Base-by-base conservation (phyloP, 2,113 vertebrate species). In the Gymnocephalus cernua region DNA sequence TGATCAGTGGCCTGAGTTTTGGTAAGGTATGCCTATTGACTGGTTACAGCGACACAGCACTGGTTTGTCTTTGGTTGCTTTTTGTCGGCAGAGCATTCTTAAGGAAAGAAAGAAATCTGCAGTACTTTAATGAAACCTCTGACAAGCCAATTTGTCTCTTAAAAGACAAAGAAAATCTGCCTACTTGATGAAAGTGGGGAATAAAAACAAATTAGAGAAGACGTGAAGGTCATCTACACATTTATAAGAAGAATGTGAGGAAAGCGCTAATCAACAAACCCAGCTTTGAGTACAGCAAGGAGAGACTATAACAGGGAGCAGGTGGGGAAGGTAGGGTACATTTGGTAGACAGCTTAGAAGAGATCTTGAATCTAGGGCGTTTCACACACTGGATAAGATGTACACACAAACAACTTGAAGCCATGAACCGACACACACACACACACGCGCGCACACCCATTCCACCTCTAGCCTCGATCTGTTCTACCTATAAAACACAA, bases 261-360 rank as follows among this genome's bases (percentile, higher is more conserved):
- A 38, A 41, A 32, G 29, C 4, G 29, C 0, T 5, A 5, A 32
- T 32, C 29, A 32, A 63, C 47, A 64, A 58, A 56, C 45, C 7
- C 15, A 45, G 65, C 27, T 51, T 21, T 23, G 58, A 45, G 23
- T 2, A 7, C 19, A 51, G 32, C 0, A 1, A 53, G 6, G 12
- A n/a, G 19, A 64, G 62, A 67, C 27, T 65, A 70, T 67, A 53
- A 79, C 69, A 48, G 44, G 47, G 4, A 41, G 63, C 59, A 69
- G 48, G 65, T 74, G 61, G 48, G 35, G 63, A 32, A 63, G 78
- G 50, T 18, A 68, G 35, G 21, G 23, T 35, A 57, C 58, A 65
- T 83, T 41, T 78, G 29, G 48, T 21, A 75, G 54, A 32, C 53
- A 76, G 74, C 74, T 81, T 56, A 44, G 13, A 73, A 61, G 21